Conservation (phyloP, 2,797 vertebrate species). For the Masticophis lateralis region DNA sequence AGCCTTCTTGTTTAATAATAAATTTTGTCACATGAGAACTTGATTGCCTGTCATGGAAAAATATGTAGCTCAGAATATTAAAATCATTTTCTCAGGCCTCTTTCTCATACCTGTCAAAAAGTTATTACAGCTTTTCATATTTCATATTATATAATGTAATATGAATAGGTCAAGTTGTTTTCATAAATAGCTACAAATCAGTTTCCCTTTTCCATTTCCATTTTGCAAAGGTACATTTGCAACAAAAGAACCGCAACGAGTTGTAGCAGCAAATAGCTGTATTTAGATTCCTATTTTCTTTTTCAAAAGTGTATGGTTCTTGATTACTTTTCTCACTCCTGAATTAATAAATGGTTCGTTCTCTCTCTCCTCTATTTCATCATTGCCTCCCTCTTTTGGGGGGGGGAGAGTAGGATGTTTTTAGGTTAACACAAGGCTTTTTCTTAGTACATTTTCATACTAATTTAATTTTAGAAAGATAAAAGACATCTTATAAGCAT, state of each 20-base stretch:
- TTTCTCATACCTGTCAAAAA: conserved; percentile 8
- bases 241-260: background rate
- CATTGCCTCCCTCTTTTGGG: background rate
- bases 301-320: background rate
- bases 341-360: background rate
- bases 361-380: background rate
- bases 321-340: background rate
- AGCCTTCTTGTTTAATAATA: conserved; percentile 13
- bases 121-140: conserved; percentile 9
- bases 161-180: conserved; percentile 18
- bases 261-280: background rate
- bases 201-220: background rate
- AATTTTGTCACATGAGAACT: background rate
- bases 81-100: background rate
- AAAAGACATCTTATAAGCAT: background rate
- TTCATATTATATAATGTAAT: conserved; percentile 16
- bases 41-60: background rate
- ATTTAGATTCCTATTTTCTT: background rate
- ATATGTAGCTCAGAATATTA: background rate
- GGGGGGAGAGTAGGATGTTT: background rate
- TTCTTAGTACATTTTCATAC: background rate
- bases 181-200: conserved; percentile 14
- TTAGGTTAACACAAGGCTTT: background rate
- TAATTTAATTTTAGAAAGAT: background rate
- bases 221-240: background rate